A percentile compares a stretch with the other conserved stretches of the same genome.
Conservation (phyloP, 1,140 invertebrate species). For the Plectus sambesii region DNA sequence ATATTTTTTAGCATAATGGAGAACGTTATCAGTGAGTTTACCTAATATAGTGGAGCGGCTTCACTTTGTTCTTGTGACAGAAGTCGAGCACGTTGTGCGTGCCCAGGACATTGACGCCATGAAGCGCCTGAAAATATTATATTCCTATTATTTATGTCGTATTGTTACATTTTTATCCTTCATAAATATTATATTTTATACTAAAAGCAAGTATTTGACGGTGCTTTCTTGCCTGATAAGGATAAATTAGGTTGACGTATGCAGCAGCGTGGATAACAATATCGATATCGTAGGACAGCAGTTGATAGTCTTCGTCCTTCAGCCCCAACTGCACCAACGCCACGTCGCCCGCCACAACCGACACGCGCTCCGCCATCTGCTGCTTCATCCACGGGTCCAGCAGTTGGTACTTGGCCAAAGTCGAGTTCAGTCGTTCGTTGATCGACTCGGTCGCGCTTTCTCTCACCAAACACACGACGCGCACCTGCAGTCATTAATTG, state of each 20-base stretch:
- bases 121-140: conserved; percentile 42
- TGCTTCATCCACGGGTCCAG: conserved; percentile 31
- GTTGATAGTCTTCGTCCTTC: conserved; percentile 49
- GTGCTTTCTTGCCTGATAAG: conserved; percentile 46
- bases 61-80: conserved; percentile 51
- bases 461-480: conserved; percentile 50
- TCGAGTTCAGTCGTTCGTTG: conserved; percentile 44
- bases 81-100: conserved; percentile 51
- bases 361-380: conserved; percentile 42
- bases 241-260: conserved; percentile 51
- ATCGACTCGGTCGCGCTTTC: conserved; percentile 43
- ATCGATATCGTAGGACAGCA: conserved; percentile 50
- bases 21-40: conserved; percentile 17
- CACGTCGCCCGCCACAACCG: conserved; percentile 49
- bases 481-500: no score
- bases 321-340: conserved; percentile 50
- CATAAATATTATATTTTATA: neutral
- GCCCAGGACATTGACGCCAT: conserved; percentile 50
- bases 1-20: no score
- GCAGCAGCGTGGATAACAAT: conserved; percentile 52
- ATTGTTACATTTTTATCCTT: neutral
- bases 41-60: conserved; percentile 51
- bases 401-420: conserved; percentile 34
- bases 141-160: no score
- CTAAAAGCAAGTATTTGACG: neutral